Conservation (phyloP, 1,140 invertebrate species). For the Heliconius nattereri region DNA sequence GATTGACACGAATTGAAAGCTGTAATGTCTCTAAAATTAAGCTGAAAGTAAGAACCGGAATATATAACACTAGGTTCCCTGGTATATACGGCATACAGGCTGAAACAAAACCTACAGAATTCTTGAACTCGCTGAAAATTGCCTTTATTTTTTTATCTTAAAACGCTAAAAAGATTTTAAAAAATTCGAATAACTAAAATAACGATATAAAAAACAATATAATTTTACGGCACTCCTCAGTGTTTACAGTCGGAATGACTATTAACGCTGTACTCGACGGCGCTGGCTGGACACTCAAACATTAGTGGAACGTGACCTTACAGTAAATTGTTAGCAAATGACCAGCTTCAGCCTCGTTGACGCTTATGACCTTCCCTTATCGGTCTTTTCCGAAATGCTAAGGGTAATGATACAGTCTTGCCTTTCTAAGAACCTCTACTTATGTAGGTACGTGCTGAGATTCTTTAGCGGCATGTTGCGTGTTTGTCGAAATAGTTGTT, state of each 20-base stretch:
- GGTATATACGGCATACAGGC: no score
- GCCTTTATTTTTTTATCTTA: no score
- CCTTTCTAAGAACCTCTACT: slow-evolving; percentile 18
- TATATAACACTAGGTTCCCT: no score
- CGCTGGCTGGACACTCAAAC: slow-evolving; percentile 30
- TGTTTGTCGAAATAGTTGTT: slow-evolving; percentile 17
- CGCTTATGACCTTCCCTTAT: slow-evolving; percentile 37
- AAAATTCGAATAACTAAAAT: background rate
- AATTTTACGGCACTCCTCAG: slow-evolving; percentile 6
- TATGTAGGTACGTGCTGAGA: slow-evolving; percentile 35
- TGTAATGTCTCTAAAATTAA: no score
- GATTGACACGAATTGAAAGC: no score
- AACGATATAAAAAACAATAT: background rate
- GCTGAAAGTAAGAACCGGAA: no score
- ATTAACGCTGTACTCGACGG: slow-evolving; percentile 11
- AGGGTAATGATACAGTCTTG: slow-evolving; percentile 31
- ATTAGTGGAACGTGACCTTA: slow-evolving; percentile 35
- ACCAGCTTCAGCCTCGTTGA: slow-evolving; percentile 31
- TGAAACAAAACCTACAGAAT: no score
- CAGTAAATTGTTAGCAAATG: slow-evolving; percentile 37
- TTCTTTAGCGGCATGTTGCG: slow-evolving; percentile 31
- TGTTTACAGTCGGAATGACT: slow-evolving; percentile 23
- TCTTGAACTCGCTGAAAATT: no score
- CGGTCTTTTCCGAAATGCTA: slow-evolving; percentile 32
- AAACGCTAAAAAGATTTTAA: no score